These are phyloP conservation scores for Amphipyra tragopoginis DNA, from an alignment of 2,888 invertebrate species.

Conservation along the genomic window DNA sequence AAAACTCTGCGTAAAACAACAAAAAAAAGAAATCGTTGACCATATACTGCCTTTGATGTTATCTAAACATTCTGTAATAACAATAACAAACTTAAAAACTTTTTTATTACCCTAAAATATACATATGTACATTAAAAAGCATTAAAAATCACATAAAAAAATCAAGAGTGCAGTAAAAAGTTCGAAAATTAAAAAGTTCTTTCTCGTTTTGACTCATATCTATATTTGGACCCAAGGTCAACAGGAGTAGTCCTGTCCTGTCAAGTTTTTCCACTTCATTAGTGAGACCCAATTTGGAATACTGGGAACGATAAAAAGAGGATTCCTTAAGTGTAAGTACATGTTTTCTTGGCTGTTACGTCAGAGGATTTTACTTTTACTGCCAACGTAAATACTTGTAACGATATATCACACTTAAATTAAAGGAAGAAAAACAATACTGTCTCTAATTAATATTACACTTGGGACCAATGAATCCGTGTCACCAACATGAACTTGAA, in stretches of 20 bases:
- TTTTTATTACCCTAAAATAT: background rate
- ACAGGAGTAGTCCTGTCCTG: slow-evolving; percentile 32
- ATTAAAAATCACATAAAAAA: slow-evolving; percentile 39
- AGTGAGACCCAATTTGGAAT: slow-evolving; percentile 53
- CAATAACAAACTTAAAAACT: slow-evolving; percentile 9
- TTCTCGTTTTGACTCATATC: slow-evolving; percentile 48
- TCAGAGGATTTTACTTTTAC: slow-evolving; percentile 38
- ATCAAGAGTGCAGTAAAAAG: slow-evolving; percentile 31
- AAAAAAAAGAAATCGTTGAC: too few species aligned
- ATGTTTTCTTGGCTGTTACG: slow-evolving; percentile 15
- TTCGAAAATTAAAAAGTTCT: slow-evolving; percentile 21
- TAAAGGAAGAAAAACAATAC: too few species aligned
- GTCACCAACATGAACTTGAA: too few species aligned
- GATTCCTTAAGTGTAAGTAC: slow-evolving; percentile 10
- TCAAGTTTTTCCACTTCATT: slow-evolving; percentile 64
- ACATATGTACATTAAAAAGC: background rate
- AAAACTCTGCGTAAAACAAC: too few species aligned
- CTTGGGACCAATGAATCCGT: too few species aligned
- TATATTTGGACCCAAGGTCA: slow-evolving; percentile 64
- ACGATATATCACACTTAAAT: too few species aligned
- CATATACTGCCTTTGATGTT: background rate
- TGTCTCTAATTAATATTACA: too few species aligned
- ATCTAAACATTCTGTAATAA: slow-evolving; percentile 15
- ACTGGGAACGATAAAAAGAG: slow-evolving; percentile 21
- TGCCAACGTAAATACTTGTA: background rate